A percentile compares a stretch with the other conserved stretches of the same genome.
phyloP scores from a whole-genome alignment of 2,797 vertebrate genomes.

The Darevskia mixta region DNA sequence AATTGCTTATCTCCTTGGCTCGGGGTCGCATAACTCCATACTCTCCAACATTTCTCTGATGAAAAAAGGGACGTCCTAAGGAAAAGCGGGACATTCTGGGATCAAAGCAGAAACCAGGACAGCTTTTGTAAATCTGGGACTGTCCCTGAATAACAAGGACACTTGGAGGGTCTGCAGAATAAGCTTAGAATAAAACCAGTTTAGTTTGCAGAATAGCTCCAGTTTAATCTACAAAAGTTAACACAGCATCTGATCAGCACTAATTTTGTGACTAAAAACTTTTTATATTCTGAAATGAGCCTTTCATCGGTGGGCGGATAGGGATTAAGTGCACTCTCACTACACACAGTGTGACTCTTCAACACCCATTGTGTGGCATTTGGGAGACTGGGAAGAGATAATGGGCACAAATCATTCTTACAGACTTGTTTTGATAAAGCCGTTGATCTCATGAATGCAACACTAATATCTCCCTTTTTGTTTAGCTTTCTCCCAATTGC shows the following conservation, averaged over 20 bases:
- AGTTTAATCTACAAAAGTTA: neutral
- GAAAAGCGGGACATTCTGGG: too few relatives aligned
- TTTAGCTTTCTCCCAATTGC: slow-evolving; percentile 38
- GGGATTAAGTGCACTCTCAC: neutral
- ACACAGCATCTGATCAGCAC: slow-evolving; percentile 49
- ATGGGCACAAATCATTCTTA: slow-evolving; percentile 4
- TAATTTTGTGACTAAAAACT: slow-evolving; percentile 61
- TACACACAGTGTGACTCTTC: slow-evolving; percentile 21
- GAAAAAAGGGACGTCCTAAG: too few relatives aligned
- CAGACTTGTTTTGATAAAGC: slow-evolving; percentile 50
- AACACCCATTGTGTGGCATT: neutral
- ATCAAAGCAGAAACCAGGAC: too few relatives aligned
- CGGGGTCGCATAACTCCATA: too few relatives aligned
- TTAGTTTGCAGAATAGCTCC: neutral
- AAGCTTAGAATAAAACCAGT: neutral
- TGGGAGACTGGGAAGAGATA: neutral
- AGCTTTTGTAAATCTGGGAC: too few relatives aligned
- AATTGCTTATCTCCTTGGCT: too few relatives aligned
- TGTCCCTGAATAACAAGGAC: too few relatives aligned
- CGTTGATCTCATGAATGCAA: slow-evolving; percentile 24
- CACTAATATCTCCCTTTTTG: slow-evolving; percentile 4
- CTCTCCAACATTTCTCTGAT: too few relatives aligned
- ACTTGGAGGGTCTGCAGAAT: neutral
- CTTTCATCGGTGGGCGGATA: neutral
- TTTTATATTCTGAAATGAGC: slow-evolving; percentile 47